phyloP scores from a whole-genome alignment of 2,888 invertebrate genomes.

The Tortrix viridana region DNA sequence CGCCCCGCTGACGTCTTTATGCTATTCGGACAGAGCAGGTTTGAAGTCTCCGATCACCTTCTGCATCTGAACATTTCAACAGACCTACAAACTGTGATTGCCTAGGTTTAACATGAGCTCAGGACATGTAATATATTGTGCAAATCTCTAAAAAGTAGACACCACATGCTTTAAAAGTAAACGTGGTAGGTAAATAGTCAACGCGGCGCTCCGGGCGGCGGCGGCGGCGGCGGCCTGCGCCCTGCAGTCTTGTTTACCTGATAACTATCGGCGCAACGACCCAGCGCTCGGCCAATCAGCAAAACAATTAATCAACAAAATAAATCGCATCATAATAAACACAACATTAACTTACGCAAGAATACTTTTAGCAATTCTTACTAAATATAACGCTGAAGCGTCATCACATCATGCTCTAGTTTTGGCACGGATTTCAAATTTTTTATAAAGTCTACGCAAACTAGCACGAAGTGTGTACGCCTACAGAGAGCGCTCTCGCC shows the following conservation, averaged over 20 bases:
- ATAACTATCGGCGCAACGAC: neutral
- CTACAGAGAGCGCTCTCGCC: neutral
- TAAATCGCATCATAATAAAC: neutral
- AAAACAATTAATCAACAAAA: constrained; percentile 12
- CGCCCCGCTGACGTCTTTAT: no score
- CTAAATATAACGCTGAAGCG: constrained; percentile 32
- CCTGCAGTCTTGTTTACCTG: neutral
- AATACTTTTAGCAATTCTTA: constrained; percentile 17
- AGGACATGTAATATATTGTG: no score
- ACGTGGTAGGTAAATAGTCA: no score
- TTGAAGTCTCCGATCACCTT: no score
- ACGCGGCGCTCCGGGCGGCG: no score
- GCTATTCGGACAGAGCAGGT: no score
- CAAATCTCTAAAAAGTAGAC: no score
- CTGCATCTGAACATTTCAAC: no score
- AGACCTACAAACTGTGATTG: no score
- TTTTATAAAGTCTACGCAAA: constrained; percentile 3
- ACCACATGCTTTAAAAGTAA: no score
- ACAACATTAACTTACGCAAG: constrained; percentile 17
- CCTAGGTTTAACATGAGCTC: no score
- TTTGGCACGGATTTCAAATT: constrained; percentile 25
- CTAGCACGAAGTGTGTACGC: constrained; percentile 1
- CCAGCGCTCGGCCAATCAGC: neutral
- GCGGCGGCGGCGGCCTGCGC: no score
- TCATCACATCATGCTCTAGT: constrained; percentile 15